Base-by-base conservation (phyloP, 2,113 vertebrate genomes). In the Sprattus sprattus region DNA sequence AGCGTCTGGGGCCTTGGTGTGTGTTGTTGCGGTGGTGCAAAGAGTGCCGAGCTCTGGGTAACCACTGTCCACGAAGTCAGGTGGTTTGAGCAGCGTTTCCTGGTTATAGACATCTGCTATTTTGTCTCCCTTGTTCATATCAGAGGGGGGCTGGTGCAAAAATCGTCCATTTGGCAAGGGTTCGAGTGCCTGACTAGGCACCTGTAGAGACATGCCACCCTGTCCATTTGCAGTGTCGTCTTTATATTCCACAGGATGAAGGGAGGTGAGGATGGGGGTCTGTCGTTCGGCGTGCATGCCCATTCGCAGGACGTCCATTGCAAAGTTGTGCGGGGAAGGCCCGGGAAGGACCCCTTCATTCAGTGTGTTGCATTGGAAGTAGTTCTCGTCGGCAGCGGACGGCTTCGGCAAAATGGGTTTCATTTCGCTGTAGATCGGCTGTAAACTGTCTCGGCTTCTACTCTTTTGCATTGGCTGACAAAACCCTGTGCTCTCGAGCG, bases 81-180 rank as follows among this genome's bases (percentile, higher is more conserved):
- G 96, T 89, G 98, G 96, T 91, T 97, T 99, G 84, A 99, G 99
- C 82, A 99, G 94, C 0, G 97, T 97, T 90, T 99, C 98, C 92
- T 99, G 99, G 94, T 96, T 97, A 92, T 99, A 99, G 89, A 98
- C 96, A 94, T 99, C 98, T 94, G 97, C 97, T 91, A 96, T 96
- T 93, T 97, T 99, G 92, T 99, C 98, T 92, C 95, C 94, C 93
- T 94, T 95, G 60, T 94, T 93, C 11, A 95, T 94, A 86, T 96
- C 96, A 0, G 93, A 8, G 2, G 94, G 90, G 64, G 96, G 95
- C 89, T 96, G 96, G 89, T 95, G 95, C 93, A 94, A 89, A 78
- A 95, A 93, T 88, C 96, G 95, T 82, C 97, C 97, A 0, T 98
- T 99, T 75, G 96, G 92, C 0, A 97, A 90, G 8, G 96, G 93